A percentile compares a stretch with the other conserved stretches of the same genome.
Conservation (phyloP, 1,140 invertebrate species). For the Andricus grossulariae region DNA sequence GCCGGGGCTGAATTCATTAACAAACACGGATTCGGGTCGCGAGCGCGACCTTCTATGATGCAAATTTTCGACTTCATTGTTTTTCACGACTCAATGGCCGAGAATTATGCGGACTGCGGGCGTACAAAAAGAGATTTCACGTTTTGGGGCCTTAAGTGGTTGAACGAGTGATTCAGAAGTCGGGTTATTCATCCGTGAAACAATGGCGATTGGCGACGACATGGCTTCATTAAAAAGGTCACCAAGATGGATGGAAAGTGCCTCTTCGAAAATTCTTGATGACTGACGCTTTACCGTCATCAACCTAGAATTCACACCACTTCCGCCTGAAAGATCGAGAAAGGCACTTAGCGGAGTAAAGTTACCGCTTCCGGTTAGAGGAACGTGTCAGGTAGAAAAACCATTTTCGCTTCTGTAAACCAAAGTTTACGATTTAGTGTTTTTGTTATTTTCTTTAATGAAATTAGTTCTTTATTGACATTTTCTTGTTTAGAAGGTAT, state of each 20-base stretch:
- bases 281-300: slow-evolving; percentile 12
- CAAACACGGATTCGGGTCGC: slow-evolving; percentile 44
- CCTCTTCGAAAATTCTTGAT: slow-evolving; percentile 32
- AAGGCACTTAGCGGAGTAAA: slow-evolving; percentile 53
- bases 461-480: too few species aligned
- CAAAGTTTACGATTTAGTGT: neutral
- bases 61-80: slow-evolving; percentile 62
- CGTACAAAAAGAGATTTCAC: slow-evolving; percentile 31
- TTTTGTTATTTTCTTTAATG: too few species aligned
- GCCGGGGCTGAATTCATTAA: slow-evolving; percentile 52
- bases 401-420: neutral
- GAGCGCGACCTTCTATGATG: slow-evolving; percentile 51
- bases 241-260: slow-evolving; percentile 20
- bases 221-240: neutral
- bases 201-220: slow-evolving; percentile 39
- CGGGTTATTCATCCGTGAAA: slow-evolving; percentile 56
- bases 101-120: slow-evolving; percentile 48
- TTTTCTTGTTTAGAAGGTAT: neutral
- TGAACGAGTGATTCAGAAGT: slow-evolving; percentile 49
- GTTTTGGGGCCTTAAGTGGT: slow-evolving; percentile 12
- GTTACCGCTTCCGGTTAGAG: slow-evolving; percentile 32
- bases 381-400: slow-evolving; percentile 36
- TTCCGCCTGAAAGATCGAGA: slow-evolving; percentile 61
- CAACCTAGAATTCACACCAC: slow-evolving; percentile 45
- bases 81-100: slow-evolving; percentile 42